Evolutionary conservation across 2,797 vertebrate species (phyloP), one percentile per base, ranked within the genome.

Genomic region (Cynopterus sphinx): DNA sequence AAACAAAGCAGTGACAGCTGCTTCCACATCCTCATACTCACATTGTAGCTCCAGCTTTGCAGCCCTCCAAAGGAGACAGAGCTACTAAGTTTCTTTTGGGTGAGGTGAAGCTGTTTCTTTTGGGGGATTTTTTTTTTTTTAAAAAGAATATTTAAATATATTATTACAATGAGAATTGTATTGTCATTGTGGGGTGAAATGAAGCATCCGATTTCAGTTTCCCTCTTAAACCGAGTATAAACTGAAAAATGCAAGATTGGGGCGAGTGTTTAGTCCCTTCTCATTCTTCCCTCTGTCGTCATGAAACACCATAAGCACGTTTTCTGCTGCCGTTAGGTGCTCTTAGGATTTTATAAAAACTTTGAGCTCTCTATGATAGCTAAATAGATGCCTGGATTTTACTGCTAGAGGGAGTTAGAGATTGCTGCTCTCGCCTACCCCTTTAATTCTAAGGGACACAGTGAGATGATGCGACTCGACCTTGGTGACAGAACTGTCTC

Each of bases 1-100:
- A 98, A 98, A 98, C 97, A 98, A 98, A 98, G 97, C 94, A 10
- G 51, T 97, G 97, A 97, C 97, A 97, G 96, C 97, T 98, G 97
- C 97, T 97, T 97, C 87, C 90, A 96, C 96, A 97, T 95, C 83
- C 51, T 94, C 96, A 97, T 96, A 97, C 85, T 95, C 96, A 13
- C 28, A n/a, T 90, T 96, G 86, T 89, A 96, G 86, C 82, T 68
- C 43, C 46, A 93, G 82, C 91, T 94, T 68, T 0, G 0, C 85
- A 97, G 41, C 82, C 55, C 41, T 85, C 28, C 22, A 61, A 36
- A 82, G 74, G 96, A 95, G 87, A 71, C 63, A 49, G 19, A 91
- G 53, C 65, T 84, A 46, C 41, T 53, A 67, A 97, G 91, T 83
- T 92, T 79, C 17, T n/a, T 93, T 90, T 91, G 79, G 93, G 46